A percentile compares a stretch with the other conserved stretches of the same genome.
These are phyloP conservation scores for Schizaphis graminum DNA, from an alignment of 2,888 invertebrate species.

Conservation along the genomic window DNA sequence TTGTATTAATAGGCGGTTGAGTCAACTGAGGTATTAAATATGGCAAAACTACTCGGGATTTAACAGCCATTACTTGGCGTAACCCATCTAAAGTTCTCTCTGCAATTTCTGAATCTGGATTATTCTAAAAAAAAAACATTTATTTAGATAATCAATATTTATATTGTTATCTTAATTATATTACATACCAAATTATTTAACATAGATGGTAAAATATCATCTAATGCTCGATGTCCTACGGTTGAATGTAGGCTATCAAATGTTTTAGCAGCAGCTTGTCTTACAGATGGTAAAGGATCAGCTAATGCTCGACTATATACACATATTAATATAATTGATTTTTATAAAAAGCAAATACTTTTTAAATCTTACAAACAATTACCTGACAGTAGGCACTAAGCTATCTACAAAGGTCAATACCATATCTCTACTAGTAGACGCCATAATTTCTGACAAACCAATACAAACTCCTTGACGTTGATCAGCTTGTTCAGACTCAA, in stretches of 20 bases:
- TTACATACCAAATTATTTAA: constrained; percentile 78
- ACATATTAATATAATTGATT: constrained; percentile 69
- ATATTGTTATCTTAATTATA: not conserved
- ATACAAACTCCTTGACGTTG: constrained; percentile 99
- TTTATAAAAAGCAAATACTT: not conserved
- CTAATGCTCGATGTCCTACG: constrained; percentile 92
- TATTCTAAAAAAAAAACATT: constrained; percentile 73
- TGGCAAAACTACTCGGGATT: constrained; percentile 94
- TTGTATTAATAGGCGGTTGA: constrained; percentile 89
- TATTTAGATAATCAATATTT: not conserved
- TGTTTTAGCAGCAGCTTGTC: constrained; percentile 95
- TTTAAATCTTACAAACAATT: constrained; percentile 66
- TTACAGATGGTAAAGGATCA: constrained; percentile 92
- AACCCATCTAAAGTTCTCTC: constrained; percentile 96
- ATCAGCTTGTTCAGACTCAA: constrained; percentile 91
- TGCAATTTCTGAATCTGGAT: constrained; percentile 83
- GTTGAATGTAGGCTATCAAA: constrained; percentile 96
- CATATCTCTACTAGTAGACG: constrained; percentile 94
- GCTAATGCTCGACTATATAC: constrained; percentile 78
- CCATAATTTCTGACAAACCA: constrained; percentile 97
- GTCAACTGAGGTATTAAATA: constrained; percentile 96
- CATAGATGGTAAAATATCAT: constrained; percentile 95
- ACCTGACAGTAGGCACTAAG: constrained; percentile 90
- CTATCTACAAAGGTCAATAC: constrained; percentile 91
- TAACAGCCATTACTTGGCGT: constrained; percentile 96